These are phyloP conservation scores for Drosophila elegans DNA, from an alignment of 1,140 invertebrate species.

Conservation along the genomic window DNA sequence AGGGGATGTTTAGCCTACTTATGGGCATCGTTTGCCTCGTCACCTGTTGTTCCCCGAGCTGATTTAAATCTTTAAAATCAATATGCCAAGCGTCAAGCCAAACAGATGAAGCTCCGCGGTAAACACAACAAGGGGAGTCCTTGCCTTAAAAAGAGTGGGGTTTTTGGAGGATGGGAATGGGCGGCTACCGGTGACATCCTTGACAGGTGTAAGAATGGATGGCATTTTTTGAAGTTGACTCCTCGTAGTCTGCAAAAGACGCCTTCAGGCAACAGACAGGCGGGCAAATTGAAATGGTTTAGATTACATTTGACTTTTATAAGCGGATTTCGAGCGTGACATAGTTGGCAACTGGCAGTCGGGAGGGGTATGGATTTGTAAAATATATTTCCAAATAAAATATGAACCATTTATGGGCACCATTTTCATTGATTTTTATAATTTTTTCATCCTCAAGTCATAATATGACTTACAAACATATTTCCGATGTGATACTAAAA, in stretches of 20 bases:
- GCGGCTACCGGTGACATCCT: conserved; percentile 11
- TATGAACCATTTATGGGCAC: too few relatives aligned
- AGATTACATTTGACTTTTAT: conserved; percentile 64
- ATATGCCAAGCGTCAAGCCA: conserved; percentile 63
- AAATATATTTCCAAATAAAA: too few relatives aligned
- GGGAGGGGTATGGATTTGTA: not conserved
- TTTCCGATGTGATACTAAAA: too few relatives aligned
- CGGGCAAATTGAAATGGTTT: conserved; percentile 74
- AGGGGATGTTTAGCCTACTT: conserved; percentile 66
- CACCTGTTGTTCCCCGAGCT: conserved; percentile 64
- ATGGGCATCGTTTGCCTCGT: conserved; percentile 46
- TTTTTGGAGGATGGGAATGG: not conserved
- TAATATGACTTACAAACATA: too few relatives aligned
- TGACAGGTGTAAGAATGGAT: conserved; percentile 27
- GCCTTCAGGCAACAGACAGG: conserved; percentile 68
- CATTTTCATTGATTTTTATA: too few relatives aligned
- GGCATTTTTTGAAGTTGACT: conserved; percentile 30
- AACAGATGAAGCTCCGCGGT: conserved; percentile 46
- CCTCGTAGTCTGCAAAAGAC: conserved; percentile 27
- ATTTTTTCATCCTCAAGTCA: too few relatives aligned
- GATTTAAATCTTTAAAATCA: conserved; percentile 78
- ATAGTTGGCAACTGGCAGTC: conserved; percentile 1
- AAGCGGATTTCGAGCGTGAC: conserved; percentile 24
- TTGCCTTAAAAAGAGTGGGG: not conserved
- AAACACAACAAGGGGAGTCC: conserved; percentile 30